phyloP scores from a whole-genome alignment of 2,888 invertebrate genomes.

The Sphinx pinastri region DNA sequence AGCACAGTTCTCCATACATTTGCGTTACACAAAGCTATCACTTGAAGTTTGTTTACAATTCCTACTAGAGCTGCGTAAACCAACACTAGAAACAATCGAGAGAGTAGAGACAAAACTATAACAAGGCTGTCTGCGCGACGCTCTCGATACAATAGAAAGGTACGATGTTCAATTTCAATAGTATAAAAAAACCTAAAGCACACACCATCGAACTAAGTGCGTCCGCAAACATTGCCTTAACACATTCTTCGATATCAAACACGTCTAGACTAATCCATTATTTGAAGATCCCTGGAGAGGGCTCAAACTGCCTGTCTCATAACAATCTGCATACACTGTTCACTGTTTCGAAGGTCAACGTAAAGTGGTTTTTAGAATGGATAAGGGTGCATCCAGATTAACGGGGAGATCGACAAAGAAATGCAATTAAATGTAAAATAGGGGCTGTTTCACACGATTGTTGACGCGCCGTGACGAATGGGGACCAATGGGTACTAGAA shows the following conservation, averaged over 20 bases:
- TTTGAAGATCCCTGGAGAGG: constrained; percentile 41
- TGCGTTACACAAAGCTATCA: background rate
- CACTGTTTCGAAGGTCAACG: constrained; percentile 42
- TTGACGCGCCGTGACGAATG: constrained; percentile 79
- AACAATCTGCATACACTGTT: constrained; percentile 1
- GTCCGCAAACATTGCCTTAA: constrained; percentile 70
- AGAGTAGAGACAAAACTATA: constrained; percentile 1
- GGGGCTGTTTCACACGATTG: constrained; percentile 79
- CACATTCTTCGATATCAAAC: constrained; percentile 73
- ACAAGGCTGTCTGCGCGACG: background rate
- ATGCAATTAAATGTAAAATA: constrained; percentile 84
- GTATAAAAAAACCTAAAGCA: constrained; percentile 56
- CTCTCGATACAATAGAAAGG: background rate
- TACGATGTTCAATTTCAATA: constrained; percentile 30
- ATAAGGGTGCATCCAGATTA: constrained; percentile 81
- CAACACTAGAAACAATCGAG: background rate
- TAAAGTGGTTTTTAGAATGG: constrained; percentile 49
- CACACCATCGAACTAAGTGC: constrained; percentile 68
- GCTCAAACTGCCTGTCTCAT: background rate
- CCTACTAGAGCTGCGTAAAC: background rate
- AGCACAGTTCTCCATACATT: background rate
- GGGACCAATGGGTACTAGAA: constrained; percentile 63
- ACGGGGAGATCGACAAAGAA: constrained; percentile 81
- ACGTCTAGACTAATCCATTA: constrained; percentile 63
- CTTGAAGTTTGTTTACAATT: constrained; percentile 12